These are phyloP conservation scores for Halictus ligatus DNA, from an alignment of 2,888 invertebrate genomes.

Conservation along the genomic window DNA sequence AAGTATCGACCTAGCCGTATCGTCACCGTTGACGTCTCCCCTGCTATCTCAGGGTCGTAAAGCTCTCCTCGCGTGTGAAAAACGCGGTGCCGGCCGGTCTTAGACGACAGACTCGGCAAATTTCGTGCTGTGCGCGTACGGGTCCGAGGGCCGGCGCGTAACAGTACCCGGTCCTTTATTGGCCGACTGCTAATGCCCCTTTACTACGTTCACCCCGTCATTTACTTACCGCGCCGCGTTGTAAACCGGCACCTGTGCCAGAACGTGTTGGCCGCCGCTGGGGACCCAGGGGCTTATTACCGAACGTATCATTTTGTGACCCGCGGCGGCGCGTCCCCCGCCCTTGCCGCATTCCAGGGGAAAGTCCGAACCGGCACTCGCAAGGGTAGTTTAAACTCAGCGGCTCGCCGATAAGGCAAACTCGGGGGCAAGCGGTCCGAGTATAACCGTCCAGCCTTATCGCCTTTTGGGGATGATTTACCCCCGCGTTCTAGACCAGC, in stretches of 20 bases:
- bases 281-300: slow-evolving; percentile 44
- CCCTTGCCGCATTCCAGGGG: slow-evolving; percentile 35
- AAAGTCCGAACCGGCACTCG: slow-evolving; percentile 30
- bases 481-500: not conserved
- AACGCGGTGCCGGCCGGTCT: not conserved
- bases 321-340: slow-evolving; percentile 33
- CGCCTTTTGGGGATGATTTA: slow-evolving; percentile 34
- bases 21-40: not conserved
- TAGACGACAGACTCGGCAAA: slow-evolving; percentile 27
- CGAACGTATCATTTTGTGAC: slow-evolving; percentile 27
- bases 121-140: not conserved
- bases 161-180: slow-evolving; percentile 44
- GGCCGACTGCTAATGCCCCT: slow-evolving; percentile 35
- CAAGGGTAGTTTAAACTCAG: not conserved
- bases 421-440: not conserved
- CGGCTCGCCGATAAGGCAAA: not conserved
- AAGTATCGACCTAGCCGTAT: not conserved
- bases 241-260: slow-evolving; percentile 49
- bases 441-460: slow-evolving; percentile 29
- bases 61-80: not conserved
- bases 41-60: not conserved
- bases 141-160: slow-evolving; percentile 5
- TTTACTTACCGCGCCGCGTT: slow-evolving; percentile 32
- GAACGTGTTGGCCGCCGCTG: slow-evolving; percentile 13
- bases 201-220: slow-evolving; percentile 33